Conservation (phyloP, 2,797 vertebrate species). For the Crossoptilon crossoptilon region DNA sequence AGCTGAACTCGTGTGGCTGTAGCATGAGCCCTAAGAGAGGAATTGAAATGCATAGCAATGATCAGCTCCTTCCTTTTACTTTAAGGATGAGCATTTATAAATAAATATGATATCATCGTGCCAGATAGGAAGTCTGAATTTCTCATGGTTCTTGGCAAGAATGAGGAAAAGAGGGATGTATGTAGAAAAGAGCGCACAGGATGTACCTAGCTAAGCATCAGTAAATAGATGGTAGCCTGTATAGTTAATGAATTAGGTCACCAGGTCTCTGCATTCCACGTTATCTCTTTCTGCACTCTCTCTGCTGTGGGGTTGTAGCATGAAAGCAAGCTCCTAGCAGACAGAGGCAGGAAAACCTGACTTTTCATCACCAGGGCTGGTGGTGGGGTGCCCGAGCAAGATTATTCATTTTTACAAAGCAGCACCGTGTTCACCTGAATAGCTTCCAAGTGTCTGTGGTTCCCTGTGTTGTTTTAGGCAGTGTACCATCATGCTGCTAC, state of each 20-base stretch:
- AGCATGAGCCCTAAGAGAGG: neutral
- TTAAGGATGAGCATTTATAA: constrained; percentile 46
- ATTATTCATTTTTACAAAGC: constrained; percentile 70
- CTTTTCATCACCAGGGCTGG: neutral
- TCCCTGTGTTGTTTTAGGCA: constrained; percentile 56
- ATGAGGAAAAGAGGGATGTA: neutral
- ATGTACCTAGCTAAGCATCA: neutral
- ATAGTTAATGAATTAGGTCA: constrained; percentile 19
- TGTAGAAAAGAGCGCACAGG: neutral
- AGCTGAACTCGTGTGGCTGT: neutral
- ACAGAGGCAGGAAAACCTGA: neutral
- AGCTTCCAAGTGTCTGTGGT: constrained; percentile 59
- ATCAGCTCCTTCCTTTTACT: neutral
- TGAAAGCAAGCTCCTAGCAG: neutral
- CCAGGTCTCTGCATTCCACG: neutral
- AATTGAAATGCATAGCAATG: neutral
- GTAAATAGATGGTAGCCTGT: neutral
- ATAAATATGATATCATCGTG: constrained; percentile 57
- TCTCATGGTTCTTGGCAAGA: constrained; percentile 25
- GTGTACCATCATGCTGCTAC: constrained; percentile 38
- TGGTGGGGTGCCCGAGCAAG: neutral
- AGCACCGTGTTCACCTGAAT: constrained; percentile 58
- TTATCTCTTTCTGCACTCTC: neutral
- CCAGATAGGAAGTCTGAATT: constrained; percentile 19
- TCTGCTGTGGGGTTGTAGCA: neutral